phyloP scores from a whole-genome alignment of 2,797 vertebrate genomes.

The Mormyrus proboscirostris region DNA sequence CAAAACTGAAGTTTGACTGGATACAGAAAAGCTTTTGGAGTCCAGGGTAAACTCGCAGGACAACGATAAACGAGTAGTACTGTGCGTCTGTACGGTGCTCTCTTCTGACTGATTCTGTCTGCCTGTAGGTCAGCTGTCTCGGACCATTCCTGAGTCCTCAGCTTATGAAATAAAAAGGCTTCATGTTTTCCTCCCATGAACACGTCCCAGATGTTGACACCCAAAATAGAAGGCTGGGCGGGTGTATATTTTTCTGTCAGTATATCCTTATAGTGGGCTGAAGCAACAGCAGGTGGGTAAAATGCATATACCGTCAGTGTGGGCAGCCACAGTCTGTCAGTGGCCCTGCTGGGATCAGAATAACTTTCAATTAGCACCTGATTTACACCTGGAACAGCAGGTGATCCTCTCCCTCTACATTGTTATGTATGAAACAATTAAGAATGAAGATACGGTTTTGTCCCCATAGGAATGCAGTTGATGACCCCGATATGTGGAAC shows the following conservation, averaged over 20 bases:
- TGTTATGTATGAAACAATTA: background rate
- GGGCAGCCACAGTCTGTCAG: background rate
- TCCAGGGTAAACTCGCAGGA: background rate
- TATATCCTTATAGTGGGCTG: background rate
- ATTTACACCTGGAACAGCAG: slow-evolving; percentile 12
- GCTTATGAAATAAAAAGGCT: background rate
- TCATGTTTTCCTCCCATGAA: background rate
- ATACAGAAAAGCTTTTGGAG: background rate
- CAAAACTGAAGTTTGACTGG: background rate
- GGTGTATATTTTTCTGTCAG: background rate
- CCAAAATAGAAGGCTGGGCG: background rate
- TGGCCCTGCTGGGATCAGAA: background rate
- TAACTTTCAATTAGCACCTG: slow-evolving; percentile 9
- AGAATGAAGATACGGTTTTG: background rate
- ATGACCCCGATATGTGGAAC: background rate
- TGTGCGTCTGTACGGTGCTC: background rate
- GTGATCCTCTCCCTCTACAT: background rate
- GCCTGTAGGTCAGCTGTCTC: background rate
- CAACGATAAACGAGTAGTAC: background rate
- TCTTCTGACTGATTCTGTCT: background rate
- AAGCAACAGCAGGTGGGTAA: background rate
- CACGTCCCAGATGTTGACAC: background rate
- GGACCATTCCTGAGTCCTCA: background rate
- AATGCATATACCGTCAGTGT: background rate
- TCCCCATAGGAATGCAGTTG: background rate